Evolutionary conservation across 2,797 vertebrate species (phyloP), one percentile per base, ranked within the genome.

Genomic region (Nyctibius grandis): DNA sequence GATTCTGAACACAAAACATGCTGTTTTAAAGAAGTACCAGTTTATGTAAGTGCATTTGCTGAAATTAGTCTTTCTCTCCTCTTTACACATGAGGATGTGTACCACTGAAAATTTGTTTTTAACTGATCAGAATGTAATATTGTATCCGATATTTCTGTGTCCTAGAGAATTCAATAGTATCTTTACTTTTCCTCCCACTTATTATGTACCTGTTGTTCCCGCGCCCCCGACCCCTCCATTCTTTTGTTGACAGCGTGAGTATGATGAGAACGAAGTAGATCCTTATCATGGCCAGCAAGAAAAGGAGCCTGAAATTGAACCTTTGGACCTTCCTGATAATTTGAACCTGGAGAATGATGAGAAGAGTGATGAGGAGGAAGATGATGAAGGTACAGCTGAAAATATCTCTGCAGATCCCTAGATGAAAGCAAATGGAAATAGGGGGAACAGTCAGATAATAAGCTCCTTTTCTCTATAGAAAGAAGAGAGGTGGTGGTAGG

Each of bases 191-290:
- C 25, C 10, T 75, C 5, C 34, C 33, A 21, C 33, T 76, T 75
- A 29, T 2, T 64, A 9, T 6, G 6, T 44, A n/a, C 21, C 28
- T 92, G 11, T n/a, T 83, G 15, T 25, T 63, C 18, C n/a, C n/a
- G n/a, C 40, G 40, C 40, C 15, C 40, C 40, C 40, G 15, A 15
- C 40, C 40, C 40, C 19, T 33, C 17, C 4, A 2, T 67, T 85
- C n/a, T 88, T 59, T 36, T 85, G 36, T n/a, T 89, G 64, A 68
- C 95, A 99, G 99, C 98, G 99, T 53, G 99, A 99, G 77, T 99
- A 99, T 95, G 99, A 99, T 96, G 99, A 99, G 86, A 99, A 99
- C 5, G 99, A 99, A 96, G 98, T 99, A 75, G 99, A 99, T 93
- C 99, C 99, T 20, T 99, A 99, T 86, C 99, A 99, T 11, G 98